Base-by-base conservation (phyloP, 2,888 invertebrate genomes). In the Cheilosia grossa region DNA sequence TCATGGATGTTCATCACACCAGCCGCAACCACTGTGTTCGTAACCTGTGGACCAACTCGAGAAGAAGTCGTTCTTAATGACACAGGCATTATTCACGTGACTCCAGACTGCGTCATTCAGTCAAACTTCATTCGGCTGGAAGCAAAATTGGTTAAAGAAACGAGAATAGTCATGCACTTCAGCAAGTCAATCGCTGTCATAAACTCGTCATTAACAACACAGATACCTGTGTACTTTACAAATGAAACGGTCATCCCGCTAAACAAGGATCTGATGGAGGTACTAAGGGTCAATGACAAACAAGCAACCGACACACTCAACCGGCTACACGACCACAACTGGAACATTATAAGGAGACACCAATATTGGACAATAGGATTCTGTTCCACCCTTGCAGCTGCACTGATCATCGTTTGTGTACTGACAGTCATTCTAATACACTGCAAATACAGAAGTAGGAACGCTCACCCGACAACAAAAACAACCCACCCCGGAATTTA, bases 1-100 rank as follows among this genome's bases (percentile, higher is more conserved):
- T 56, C 54, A 5, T 21, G 54, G 13, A 56, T 69, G 56, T 56
- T 69, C 17, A 56, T 56, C 19, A 69, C 56, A 9, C 44, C 19
- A 44, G 19, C 56, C 27, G 19, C 44, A 30, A 53, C 56, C 13
- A 17, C 67, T 6, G 42, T 67, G 5, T 54, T 67, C 27, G 27
- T 24, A 17, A 24, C 53, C 53, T 40, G 37, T 53, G 42, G 42
- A 15, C 3, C 30, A 54, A 19, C 21, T 27, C 42, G 40, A 53
- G 66, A 53, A 2, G 47, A 61, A 61, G 47, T 47, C 1, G 27
- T 63, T 49, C 17, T 30, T 17, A 47, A 47, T 13, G 40, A 40
- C 30, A 63, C 44, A 2, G 10, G 49, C 19, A 33, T 40, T 15
- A 40, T 40, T 40, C 27, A 27, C 27, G 27, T 27, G 1, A 27